Conservation (phyloP, 2,797 vertebrate species). For the Rhynchonycteris naso region DNA sequence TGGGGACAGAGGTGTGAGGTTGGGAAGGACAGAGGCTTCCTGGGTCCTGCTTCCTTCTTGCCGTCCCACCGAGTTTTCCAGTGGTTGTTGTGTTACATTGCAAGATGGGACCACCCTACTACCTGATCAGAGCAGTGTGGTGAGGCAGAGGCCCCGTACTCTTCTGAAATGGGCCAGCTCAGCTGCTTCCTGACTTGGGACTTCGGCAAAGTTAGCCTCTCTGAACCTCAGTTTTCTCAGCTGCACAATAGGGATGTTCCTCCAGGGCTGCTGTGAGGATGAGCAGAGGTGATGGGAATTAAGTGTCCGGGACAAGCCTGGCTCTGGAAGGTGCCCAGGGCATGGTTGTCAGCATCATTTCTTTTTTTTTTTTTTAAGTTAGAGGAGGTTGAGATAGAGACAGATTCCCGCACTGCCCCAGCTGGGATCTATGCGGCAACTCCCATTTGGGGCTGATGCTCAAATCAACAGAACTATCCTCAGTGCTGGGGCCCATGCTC, state of each 20-base stretch:
- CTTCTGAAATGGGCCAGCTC: neutral
- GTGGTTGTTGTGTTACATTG: neutral
- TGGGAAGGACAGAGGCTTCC: neutral
- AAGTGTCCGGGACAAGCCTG: neutral
- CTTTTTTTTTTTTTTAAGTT: too few relatives aligned
- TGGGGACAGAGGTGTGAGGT: neutral
- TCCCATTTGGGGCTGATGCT: too few relatives aligned
- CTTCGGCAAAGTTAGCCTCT: neutral
- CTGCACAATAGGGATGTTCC: neutral
- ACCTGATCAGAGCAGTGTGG: neutral
- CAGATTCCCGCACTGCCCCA: too few relatives aligned
- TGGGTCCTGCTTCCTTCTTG: neutral
- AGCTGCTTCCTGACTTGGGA: neutral
- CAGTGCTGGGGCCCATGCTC: too few relatives aligned
- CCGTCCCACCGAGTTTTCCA: neutral
- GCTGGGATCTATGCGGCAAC: too few relatives aligned
- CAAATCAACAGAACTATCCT: too few relatives aligned
- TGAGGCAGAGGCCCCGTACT: neutral
- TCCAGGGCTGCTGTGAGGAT: neutral
- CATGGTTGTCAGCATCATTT: neutral
- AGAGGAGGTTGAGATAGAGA: too few relatives aligned
- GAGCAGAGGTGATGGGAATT: neutral
- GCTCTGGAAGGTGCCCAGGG: neutral
- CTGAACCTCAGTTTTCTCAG: slow-evolving; percentile 2
- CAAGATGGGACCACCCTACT: neutral